Conservation (phyloP, 2,797 vertebrate species). For the Argya squamiceps region DNA sequence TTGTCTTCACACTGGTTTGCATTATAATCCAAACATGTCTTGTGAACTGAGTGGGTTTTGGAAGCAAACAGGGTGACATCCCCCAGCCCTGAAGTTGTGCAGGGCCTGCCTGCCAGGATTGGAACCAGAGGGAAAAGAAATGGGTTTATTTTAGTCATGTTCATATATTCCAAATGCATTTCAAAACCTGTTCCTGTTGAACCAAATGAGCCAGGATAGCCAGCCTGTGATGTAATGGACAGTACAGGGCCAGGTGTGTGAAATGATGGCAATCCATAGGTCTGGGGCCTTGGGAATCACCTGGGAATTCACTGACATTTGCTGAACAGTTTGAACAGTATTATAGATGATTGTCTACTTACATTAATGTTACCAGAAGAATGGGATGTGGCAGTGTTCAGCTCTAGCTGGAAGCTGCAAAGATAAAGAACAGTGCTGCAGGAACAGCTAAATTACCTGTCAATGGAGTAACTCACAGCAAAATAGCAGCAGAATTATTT, state of each 20-base stretch:
- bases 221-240: background rate
- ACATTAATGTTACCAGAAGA: background rate
- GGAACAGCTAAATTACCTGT: background rate
- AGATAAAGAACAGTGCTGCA: background rate
- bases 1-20: background rate
- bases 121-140: background rate
- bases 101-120: background rate
- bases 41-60: background rate
- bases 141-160: background rate
- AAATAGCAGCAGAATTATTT: background rate
- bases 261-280: background rate
- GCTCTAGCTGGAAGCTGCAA: background rate
- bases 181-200: background rate
- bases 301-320: background rate
- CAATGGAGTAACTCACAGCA: background rate
- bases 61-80: background rate
- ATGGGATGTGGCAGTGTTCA: background rate
- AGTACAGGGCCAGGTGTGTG: background rate
- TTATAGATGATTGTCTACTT: background rate
- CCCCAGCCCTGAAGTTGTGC: background rate
- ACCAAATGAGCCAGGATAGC: background rate
- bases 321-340: background rate
- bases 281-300: background rate
- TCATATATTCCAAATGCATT: background rate
- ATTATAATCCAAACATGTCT: background rate